Evolutionary conservation across 1,140 invertebrate species (phyloP).

Genomic region (Rhizoglyphus robini): DNA sequence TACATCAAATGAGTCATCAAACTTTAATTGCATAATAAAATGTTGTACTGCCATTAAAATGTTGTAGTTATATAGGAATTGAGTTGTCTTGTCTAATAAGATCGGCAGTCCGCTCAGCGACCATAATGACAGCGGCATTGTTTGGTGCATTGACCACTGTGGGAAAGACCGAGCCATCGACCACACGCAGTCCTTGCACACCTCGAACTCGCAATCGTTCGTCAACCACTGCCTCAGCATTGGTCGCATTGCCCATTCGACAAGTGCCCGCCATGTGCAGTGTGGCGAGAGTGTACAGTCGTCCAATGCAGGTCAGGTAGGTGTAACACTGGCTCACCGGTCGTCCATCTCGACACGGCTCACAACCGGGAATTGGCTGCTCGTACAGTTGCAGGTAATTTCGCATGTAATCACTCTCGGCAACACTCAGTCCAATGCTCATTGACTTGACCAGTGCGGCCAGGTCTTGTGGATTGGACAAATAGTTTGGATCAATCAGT

Average conservation of each 20-base stretch:
- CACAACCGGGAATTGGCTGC: slow-evolving; percentile 55
- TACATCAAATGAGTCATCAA: no score
- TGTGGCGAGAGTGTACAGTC: slow-evolving; percentile 51
- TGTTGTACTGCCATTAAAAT: no score
- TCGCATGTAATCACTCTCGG: background rate
- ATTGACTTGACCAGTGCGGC: slow-evolving; percentile 20
- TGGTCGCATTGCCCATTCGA: slow-evolving; percentile 60
- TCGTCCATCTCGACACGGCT: slow-evolving; percentile 38
- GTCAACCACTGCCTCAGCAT: slow-evolving; percentile 44
- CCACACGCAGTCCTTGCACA: slow-evolving; percentile 23
- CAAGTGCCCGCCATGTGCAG: slow-evolving; percentile 67
- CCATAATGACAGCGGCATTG: slow-evolving; percentile 43
- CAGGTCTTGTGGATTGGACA: no score
- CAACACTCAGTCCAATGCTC: slow-evolving; percentile 8
- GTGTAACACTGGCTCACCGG: slow-evolving; percentile 51
- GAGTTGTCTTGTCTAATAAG: slow-evolving; percentile 32
- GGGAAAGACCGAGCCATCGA: slow-evolving; percentile 26
- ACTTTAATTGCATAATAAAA: no score
- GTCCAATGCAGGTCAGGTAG: slow-evolving; percentile 62
- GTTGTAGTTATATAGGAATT: no score
- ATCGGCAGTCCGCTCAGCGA: slow-evolving; percentile 39
- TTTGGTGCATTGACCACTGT: slow-evolving; percentile 33
- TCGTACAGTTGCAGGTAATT: background rate
- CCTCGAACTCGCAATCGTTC: slow-evolving; percentile 39
- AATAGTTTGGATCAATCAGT: no score